Evolutionary conservation across 2,113 vertebrate genomes (phyloP), one percentile per base, ranked within the genome.

Genomic region (Suricata suricatta): DNA sequence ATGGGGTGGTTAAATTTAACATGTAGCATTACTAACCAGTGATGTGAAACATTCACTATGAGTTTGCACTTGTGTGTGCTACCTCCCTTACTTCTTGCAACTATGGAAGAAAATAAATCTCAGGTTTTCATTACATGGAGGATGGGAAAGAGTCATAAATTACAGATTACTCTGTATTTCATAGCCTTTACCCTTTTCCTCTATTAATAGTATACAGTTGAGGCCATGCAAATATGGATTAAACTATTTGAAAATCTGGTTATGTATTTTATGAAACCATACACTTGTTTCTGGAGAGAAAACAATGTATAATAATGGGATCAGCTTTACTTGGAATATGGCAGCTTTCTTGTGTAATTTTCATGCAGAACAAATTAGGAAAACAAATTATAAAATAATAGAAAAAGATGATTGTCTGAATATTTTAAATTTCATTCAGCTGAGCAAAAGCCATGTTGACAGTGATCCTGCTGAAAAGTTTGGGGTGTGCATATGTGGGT

Each of bases 1-100:
- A 96, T 29, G 95, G 69, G 86, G 76, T 90, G 93, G 96, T 94
- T 96, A 90, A 47, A 83, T 95, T 93, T 82, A 90, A 83, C 41
- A 72, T 33, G 83, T 8, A 74, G 93, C 80, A 23, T 90, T 52
- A 41, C 86, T n/a, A 54, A 16, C 83, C 69, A 68, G 69, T 31
- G 63, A 72, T 64, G 64, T 15, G 86, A 89, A 85, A 74, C 74
- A 64, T 27, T 87, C 35, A 17, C 33, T 0, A 3, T 0, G 33
- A 80, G 52, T 23, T 64, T n/a, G 57, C 7, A 29, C 38, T 69
- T 41, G 11, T 15, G 14, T 10, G 29, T 35, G 35, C 31, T 10
- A 2, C n/a, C 64, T 71, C 25, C 74, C 35, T 84, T 90, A 31
- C 77, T 25, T 96, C 72, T 52, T 38, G 3, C 15, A 81, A 35